Base-by-base conservation (phyloP, 2,797 vertebrate genomes). In the Austrolebias charrua region DNA sequence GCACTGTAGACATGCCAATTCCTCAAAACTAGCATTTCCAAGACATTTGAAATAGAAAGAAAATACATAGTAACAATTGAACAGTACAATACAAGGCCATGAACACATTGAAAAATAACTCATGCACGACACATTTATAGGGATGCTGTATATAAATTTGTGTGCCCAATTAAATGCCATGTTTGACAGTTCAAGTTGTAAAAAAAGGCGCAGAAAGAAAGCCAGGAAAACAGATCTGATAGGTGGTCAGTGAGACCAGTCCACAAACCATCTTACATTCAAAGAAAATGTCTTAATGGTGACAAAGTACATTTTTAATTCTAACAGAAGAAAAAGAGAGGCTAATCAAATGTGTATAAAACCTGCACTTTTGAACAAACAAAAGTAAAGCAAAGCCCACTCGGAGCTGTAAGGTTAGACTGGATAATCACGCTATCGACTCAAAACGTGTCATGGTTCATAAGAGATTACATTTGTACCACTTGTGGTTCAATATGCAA, bases 31-130 rank as follows among this genome's bases (percentile, higher is more conserved):
- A 88, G 75, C 81, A 73, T 84, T 83, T 85, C 65, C 85, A 80
- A 83, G 74, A 78, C 60, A 45, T 51, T 66, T 69, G 45, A 77
- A 75, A 89, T 69, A 79, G 51, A 85, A 86, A 84, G 77, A 76
- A 87, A 83, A 79, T 75, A 74, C 71, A 81, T 53, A 79, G 64
- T 75, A 85, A 87, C 73, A 82, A 55, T 79, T 80, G 55, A 88
- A 86, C 73, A 81, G 76, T 84, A 85, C 80, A 78, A 71, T 80
- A 86, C 87, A 86, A 90, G 83, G 88, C 79, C 80, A 76, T 87
- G 86, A 66, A 86, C 86, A 75, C 79, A 81, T 57, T 50, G 72
- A 76, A 82, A 86, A 83, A 71, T 40, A 79, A 84, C 46, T 56
- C 83, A 89, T 88, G 88, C 88, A 86, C 83, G 79, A 88, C 83